Evolutionary conservation across 2,113 vertebrate species (phyloP).

Genomic region (Tylochromis polylepis): DNA sequence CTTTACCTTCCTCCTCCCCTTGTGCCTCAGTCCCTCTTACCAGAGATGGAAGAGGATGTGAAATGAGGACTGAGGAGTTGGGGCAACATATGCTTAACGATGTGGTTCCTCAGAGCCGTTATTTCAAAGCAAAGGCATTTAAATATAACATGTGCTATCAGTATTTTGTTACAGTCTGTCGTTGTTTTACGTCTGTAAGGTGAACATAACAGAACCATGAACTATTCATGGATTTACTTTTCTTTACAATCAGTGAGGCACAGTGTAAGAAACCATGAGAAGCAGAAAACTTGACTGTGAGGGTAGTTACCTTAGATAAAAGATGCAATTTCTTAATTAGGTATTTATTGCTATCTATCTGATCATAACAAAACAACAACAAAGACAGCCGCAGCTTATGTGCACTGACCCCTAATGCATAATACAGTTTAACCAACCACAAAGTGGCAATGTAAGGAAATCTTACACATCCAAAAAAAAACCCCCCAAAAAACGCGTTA

Average conservation of each 20-base stretch:
- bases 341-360: not conserved
- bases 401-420: too few species aligned
- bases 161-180: not conserved
- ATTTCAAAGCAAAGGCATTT: not conserved
- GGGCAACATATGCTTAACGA: not conserved
- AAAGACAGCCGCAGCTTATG: not conserved
- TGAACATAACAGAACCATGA: not conserved
- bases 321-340: rapidly evolving
- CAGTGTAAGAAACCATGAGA: not conserved
- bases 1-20: not conserved
- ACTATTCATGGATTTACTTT: not conserved
- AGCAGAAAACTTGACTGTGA: not conserved
- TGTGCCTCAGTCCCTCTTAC: not conserved
- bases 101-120: not conserved
- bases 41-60: not conserved
- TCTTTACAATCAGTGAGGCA: not conserved
- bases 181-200: not conserved
- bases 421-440: not conserved
- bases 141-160: not conserved
- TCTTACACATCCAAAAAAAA: not conserved
- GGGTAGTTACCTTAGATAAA: not conserved
- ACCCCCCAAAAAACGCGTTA: not conserved
- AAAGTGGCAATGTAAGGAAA: not conserved
- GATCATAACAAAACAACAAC: not conserved
- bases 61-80: not conserved